Base-by-base conservation (phyloP, 64 coral and sea anemone genomes). In the Hydrozoanthus tunicans region DNA sequence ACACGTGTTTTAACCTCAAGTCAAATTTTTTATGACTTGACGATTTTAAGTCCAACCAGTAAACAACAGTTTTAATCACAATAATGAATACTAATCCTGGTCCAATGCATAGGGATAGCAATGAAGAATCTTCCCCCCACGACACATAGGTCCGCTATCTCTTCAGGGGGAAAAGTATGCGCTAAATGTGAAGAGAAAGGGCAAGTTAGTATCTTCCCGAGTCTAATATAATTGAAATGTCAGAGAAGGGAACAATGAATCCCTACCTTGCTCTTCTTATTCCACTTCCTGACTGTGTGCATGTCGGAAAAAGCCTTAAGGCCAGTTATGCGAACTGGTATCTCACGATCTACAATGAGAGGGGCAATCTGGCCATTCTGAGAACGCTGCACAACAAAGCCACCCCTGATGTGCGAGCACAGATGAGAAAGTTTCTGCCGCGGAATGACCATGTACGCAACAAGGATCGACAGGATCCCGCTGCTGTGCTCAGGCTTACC, bases 281-380 rank as follows among this genome's bases (percentile, higher is more conserved):
- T 12, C 91, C 91, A 11, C 53, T 93, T 4, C 91, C 91, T 13
- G 91, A 93, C 57, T 59, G 62, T 93, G 83, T 89, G 15, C 91
- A 89, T 59, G 83, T 89, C 13, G 83, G 83, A 26, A 89, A 89
- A 23, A 93, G 91, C 53, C 83, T 93, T 13, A 89, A 93, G 78
- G 91, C 81, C 25, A 73, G 91, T 12, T 93, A 70, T 80, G 83
- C 91, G 20, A 93, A 93, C 77, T 93, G 91, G 77, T 93, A 79
- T 81, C 79, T 93, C n/a, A 93, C 88, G 20, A 63, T 89, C 4
- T 11, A 8, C 0, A 85, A 93, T 10, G 91, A 93, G 15, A 86
- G 91, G 76, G 83, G 56, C 56, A 93, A 93, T 70, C 51, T 93
- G 51, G 58, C 91, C 12, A 86, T 88, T 6, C 60, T 89, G 15